Evolutionary conservation across 2,113 vertebrate species (phyloP).

Genomic region (Acanthochromis polyacanthus): DNA sequence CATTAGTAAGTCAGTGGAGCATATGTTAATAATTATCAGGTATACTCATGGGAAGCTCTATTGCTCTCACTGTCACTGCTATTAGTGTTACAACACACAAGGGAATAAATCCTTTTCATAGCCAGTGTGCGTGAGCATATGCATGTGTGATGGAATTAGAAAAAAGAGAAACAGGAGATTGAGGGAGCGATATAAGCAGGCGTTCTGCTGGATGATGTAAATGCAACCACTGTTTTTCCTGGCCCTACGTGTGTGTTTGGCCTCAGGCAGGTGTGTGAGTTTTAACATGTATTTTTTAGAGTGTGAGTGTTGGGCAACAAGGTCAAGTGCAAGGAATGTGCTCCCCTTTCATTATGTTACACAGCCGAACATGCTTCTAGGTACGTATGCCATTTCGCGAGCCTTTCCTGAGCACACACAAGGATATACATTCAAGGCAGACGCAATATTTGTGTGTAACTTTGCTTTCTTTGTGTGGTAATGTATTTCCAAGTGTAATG

Average conservation of each 20-base stretch:
- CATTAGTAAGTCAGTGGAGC: conserved; percentile 66
- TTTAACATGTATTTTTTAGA: conserved; percentile 33
- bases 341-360: conserved; percentile 40
- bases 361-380: conserved; percentile 36
- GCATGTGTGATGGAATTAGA: conserved; percentile 3
- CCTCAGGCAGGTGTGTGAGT: conserved; percentile 43
- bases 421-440: background rate
- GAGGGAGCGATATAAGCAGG: background rate
- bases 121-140: background rate
- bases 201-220: conserved; percentile 29
- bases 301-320: conserved; percentile 33
- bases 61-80: conserved; percentile 56
- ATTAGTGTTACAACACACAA: conserved; percentile 46
- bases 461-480: conserved; percentile 7
- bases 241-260: background rate
- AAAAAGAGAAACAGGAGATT: background rate
- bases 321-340: conserved; percentile 62
- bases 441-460: background rate
- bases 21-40: conserved; percentile 69
- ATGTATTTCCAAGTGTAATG: conserved; percentile 29
- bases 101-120: conserved; percentile 28
- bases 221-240: conserved; percentile 27
- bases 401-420: conserved; percentile 20
- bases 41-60: conserved; percentile 55
- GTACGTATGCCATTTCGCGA: conserved; percentile 31